These are phyloP conservation scores for Idaea dimidiata DNA, from an alignment of 2,888 invertebrate genomes.

Conservation along the genomic window DNA sequence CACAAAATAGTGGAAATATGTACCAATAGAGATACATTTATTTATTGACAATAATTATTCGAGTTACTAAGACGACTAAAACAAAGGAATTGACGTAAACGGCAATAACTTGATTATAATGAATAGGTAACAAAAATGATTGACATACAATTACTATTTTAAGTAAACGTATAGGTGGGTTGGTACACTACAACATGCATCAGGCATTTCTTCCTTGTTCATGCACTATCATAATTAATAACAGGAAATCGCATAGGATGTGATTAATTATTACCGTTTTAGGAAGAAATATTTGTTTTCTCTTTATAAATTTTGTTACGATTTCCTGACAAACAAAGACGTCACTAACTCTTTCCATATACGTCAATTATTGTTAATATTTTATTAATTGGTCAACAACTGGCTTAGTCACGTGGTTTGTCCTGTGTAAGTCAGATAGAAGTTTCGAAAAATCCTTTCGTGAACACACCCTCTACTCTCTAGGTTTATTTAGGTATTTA, in stretches of 20 bases:
- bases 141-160: not conserved
- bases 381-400: too few relatives aligned
- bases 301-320: too few relatives aligned
- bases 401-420: too few relatives aligned
- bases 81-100: not conserved
- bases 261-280: not conserved
- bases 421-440: too few relatives aligned
- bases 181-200: not conserved
- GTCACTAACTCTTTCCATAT: not conserved
- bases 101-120: not conserved
- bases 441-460: too few relatives aligned
- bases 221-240: not conserved
- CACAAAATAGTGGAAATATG: too few relatives aligned
- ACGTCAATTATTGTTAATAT: too few relatives aligned
- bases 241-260: not conserved
- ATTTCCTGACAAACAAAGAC: not conserved
- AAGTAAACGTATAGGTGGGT: not conserved
- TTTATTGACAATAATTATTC: not conserved
- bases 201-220: not conserved
- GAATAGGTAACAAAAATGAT: too few relatives aligned
- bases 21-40: not conserved
- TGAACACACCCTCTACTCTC: too few relatives aligned
- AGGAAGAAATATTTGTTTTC: constrained; percentile 7
- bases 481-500: too few relatives aligned
- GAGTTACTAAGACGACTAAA: not conserved